phyloP scores from a whole-genome alignment of 2,113 vertebrate species.

The Perca fluviatilis region DNA sequence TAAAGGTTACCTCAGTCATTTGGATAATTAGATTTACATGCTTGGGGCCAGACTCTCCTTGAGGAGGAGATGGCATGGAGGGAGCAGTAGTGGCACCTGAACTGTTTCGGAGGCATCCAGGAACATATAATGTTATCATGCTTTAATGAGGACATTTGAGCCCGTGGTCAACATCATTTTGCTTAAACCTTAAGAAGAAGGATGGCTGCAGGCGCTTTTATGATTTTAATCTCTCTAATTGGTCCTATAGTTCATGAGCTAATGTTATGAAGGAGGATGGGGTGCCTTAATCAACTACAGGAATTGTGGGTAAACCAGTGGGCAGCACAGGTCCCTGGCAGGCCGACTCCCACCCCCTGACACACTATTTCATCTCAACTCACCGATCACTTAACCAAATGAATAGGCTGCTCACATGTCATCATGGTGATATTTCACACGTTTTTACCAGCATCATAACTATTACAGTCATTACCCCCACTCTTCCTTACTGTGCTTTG shows the following conservation, averaged over 20 bases:
- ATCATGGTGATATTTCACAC: constrained; percentile 75
- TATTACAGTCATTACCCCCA: constrained; percentile 51
- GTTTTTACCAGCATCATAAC: constrained; percentile 73
- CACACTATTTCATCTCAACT: constrained; percentile 66
- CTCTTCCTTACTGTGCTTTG: constrained; percentile 39
- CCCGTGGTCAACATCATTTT: constrained; percentile 63
- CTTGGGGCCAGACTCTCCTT: constrained; percentile 56
- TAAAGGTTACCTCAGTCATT: constrained; percentile 73
- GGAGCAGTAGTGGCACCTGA: constrained; percentile 36
- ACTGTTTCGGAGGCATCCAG: constrained; percentile 33
- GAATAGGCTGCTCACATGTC: constrained; percentile 65
- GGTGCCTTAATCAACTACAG: constrained; percentile 60
- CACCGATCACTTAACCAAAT: constrained; percentile 79
- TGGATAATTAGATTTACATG: constrained; percentile 74
- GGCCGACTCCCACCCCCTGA: constrained; percentile 10
- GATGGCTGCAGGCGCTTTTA: constrained; percentile 56
- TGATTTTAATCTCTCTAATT: constrained; percentile 81
- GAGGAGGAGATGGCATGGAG: constrained; percentile 32
- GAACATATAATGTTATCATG: constrained; percentile 59
- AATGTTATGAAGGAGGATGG: constrained; percentile 66
- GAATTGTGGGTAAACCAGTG: constrained; percentile 54
- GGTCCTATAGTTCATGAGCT: constrained; percentile 67
- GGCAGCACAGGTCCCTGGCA: constrained; percentile 30
- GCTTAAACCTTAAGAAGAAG: constrained; percentile 62
- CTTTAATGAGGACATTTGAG: constrained; percentile 77